phyloP scores from a whole-genome alignment of 2,888 invertebrate genomes.

The Melanostoma scalare region DNA sequence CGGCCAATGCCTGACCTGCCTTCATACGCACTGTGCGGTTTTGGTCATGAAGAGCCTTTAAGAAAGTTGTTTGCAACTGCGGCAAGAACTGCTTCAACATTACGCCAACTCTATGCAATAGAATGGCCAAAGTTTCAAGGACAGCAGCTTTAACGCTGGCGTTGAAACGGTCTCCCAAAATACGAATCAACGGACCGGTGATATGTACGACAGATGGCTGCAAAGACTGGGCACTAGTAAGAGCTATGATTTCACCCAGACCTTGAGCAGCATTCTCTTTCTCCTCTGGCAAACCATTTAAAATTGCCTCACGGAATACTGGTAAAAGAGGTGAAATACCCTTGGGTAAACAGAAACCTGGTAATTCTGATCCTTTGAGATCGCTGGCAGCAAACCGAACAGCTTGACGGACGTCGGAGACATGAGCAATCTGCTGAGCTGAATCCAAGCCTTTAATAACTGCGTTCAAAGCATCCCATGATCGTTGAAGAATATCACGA shows the following conservation, averaged over 20 bases:
- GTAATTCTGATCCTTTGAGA: constrained; percentile 89
- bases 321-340: constrained; percentile 96
- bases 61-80: constrained; percentile 98
- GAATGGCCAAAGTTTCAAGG: constrained; percentile 94
- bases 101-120: constrained; percentile 96
- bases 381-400: constrained; percentile 95
- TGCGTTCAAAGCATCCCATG: constrained; percentile 95
- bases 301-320: constrained; percentile 97
- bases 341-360: constrained; percentile 97
- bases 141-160: constrained; percentile 98
- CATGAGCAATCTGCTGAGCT: constrained; percentile 92
- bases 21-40: constrained; percentile 93
- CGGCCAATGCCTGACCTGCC: constrained; percentile 93
- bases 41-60: constrained; percentile 96
- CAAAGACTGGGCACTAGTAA: constrained; percentile 92
- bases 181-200: constrained; percentile 98
- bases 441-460: constrained; percentile 94
- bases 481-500: constrained; percentile 90
- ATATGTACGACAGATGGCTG: constrained; percentile 98
- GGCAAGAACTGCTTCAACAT: constrained; percentile 99
- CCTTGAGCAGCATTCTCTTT: constrained; percentile 98
- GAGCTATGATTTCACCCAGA: constrained; percentile 85
- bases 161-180: constrained; percentile 97
- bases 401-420: constrained; percentile 95
- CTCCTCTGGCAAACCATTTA: constrained; percentile 96